These are phyloP conservation scores for Nemoura dubitans DNA, from an alignment of 2,888 invertebrate species.

Conservation along the genomic window DNA sequence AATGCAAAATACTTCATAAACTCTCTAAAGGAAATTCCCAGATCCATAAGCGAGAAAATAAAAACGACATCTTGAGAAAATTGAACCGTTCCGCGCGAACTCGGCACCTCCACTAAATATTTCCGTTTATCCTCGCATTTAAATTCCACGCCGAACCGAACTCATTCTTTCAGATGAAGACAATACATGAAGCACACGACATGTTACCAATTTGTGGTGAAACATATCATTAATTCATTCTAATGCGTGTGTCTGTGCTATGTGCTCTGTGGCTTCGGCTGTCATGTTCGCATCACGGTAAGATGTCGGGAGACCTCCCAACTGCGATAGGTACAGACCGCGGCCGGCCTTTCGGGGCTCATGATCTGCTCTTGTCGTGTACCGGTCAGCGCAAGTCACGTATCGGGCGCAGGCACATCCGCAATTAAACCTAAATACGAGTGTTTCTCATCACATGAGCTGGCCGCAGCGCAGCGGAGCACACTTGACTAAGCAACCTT, in stretches of 20 bases:
- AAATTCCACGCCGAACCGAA: neutral
- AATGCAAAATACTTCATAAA: neutral
- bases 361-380: neutral
- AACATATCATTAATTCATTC: neutral
- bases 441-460: neutral
- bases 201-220: neutral
- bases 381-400: neutral
- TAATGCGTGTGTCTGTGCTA: neutral
- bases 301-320: constrained; percentile 12
- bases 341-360: neutral
- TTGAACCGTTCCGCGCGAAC: neutral
- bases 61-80: neutral
- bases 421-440: constrained; percentile 12
- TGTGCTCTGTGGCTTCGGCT: neutral
- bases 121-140: neutral
- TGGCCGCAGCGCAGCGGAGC: neutral
- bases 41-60: neutral
- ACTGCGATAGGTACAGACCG: neutral
- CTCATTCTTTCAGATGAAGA: neutral
- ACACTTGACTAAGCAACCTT: constrained; percentile 24
- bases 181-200: neutral
- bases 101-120: neutral
- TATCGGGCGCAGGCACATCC: neutral
- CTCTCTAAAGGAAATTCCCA: neutral
- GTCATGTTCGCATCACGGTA: neutral